These are phyloP conservation scores for Corythaixoides concolor DNA, from an alignment of 2,113 vertebrate genomes.

Conservation along the genomic window DNA sequence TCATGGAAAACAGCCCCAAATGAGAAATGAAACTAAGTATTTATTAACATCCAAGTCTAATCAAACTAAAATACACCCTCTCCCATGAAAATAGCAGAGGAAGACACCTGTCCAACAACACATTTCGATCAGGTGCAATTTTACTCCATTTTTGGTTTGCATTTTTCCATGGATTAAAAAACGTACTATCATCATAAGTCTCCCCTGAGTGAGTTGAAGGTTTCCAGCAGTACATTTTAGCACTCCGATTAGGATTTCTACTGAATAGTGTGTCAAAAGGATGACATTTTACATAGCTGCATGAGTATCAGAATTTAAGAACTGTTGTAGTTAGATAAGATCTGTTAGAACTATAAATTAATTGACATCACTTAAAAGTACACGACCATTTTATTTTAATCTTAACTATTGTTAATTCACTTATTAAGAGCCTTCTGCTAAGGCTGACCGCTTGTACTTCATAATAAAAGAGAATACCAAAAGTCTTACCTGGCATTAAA, in stretches of 20 bases:
- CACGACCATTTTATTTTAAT: not conserved
- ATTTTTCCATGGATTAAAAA: not conserved
- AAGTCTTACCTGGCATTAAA: not conserved
- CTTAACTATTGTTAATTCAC: not conserved
- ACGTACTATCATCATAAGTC: not conserved
- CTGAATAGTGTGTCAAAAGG: not conserved
- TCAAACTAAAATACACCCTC: not conserved
- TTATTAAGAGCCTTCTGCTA: not conserved
- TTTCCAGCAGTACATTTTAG: not conserved
- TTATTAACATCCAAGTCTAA: not conserved
- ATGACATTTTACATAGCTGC: not conserved
- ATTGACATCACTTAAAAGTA: not conserved
- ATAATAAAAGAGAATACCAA: not conserved
- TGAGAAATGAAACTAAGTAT: not conserved
- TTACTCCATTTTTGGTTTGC: not conserved
- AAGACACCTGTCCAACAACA: not conserved
- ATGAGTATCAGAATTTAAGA: not conserved
- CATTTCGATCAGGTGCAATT: not conserved
- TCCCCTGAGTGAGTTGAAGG: not conserved
- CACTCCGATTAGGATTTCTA: not conserved
- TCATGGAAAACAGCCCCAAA: not conserved
- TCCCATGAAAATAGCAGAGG: not conserved
- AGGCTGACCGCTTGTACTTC: not conserved
- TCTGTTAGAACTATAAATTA: not conserved
- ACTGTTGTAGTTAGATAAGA: not conserved